Percentiles rank a stretch among this genome's conserved stretches.
Conservation (phyloP, 2,888 invertebrate genomes). For the Drosophila gaucha region DNA sequence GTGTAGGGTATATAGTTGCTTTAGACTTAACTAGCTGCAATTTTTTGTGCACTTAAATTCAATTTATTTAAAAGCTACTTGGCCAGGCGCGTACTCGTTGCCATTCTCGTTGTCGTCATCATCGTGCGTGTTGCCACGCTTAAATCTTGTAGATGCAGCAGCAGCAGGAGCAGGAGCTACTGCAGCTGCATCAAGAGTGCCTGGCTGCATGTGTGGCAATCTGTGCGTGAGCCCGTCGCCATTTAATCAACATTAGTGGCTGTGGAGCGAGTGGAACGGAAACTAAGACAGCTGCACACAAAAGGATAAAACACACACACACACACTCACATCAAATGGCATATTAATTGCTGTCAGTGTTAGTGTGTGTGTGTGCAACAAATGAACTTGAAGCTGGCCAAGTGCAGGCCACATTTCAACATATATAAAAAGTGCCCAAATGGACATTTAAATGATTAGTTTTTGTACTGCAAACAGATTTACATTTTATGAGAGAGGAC, state of each 20-base stretch:
- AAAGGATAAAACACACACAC: slow-evolving; percentile 4
- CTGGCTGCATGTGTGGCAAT: slow-evolving; percentile 19
- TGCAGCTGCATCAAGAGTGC: slow-evolving; percentile 8
- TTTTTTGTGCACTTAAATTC: slow-evolving; percentile 42
- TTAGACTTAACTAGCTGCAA: slow-evolving; percentile 19
- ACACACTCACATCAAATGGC: slow-evolving; percentile 52
- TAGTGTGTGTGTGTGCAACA: slow-evolving; percentile 38
- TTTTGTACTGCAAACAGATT: slow-evolving; percentile 21
- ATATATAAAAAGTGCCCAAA: slow-evolving; percentile 35
- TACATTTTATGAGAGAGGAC: neutral
- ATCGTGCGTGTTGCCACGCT: slow-evolving; percentile 34
- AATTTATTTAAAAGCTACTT: slow-evolving; percentile 58
- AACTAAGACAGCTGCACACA: slow-evolving; percentile 20
- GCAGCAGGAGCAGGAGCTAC: slow-evolving; percentile 7
- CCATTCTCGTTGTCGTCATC: slow-evolving; percentile 27
- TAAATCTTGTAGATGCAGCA: slow-evolving; percentile 18
- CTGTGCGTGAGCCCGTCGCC: slow-evolving; percentile 57
- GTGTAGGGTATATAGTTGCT: neutral
- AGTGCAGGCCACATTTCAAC: slow-evolving; percentile 1
- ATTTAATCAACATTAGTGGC: slow-evolving; percentile 79
- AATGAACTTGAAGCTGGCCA: slow-evolving; percentile 64
- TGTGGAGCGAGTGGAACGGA: slow-evolving; percentile 22
- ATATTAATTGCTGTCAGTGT: slow-evolving; percentile 67
- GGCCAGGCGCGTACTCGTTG: slow-evolving; percentile 11
- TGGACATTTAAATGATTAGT: slow-evolving; percentile 60